These are phyloP conservation scores for Lysandra coridon DNA, from an alignment of 2,888 invertebrate genomes.

Conservation along the genomic window DNA sequence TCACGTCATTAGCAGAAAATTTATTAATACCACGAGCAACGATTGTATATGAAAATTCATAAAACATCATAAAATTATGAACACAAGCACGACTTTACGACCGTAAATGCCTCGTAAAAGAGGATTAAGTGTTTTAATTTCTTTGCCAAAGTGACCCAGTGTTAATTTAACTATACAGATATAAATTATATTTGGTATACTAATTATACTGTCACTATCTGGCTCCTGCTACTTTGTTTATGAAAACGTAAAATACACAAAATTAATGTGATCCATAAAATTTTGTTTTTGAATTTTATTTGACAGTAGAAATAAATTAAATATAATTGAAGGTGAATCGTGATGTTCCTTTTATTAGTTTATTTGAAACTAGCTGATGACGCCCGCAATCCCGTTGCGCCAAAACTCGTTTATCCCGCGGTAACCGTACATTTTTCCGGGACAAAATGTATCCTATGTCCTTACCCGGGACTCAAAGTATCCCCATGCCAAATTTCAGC, in stretches of 20 bases:
- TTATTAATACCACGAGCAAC: constrained; percentile 5
- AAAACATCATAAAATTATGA: constrained; percentile 52
- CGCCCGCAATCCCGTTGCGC: too few relatives aligned
- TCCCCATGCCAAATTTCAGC: too few relatives aligned
- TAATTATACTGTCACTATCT: constrained; percentile 72
- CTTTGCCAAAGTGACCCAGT: constrained; percentile 70
- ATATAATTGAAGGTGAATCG: not conserved
- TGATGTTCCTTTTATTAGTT: constrained; percentile 3
- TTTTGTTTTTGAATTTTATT: constrained; percentile 54
- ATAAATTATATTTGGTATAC: constrained; percentile 41
- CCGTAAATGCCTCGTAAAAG: constrained; percentile 78
- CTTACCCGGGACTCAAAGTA: too few relatives aligned
- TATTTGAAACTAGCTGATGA: not conserved
- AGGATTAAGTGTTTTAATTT: constrained; percentile 77
- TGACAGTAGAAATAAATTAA: constrained; percentile 30
- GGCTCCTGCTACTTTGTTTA: constrained; percentile 66
- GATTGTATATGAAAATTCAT: constrained; percentile 38
- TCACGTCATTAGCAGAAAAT: not conserved
- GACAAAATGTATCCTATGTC: too few relatives aligned
- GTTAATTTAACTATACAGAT: constrained; percentile 65
- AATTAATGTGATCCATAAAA: constrained; percentile 51
- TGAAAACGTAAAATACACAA: constrained; percentile 38
- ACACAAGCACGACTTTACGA: constrained; percentile 68
- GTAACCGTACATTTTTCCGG: too few relatives aligned
- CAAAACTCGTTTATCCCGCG: too few relatives aligned